Conservation (phyloP, 2,113 vertebrate genomes). For the Hemiscyllium ocellatum region DNA sequence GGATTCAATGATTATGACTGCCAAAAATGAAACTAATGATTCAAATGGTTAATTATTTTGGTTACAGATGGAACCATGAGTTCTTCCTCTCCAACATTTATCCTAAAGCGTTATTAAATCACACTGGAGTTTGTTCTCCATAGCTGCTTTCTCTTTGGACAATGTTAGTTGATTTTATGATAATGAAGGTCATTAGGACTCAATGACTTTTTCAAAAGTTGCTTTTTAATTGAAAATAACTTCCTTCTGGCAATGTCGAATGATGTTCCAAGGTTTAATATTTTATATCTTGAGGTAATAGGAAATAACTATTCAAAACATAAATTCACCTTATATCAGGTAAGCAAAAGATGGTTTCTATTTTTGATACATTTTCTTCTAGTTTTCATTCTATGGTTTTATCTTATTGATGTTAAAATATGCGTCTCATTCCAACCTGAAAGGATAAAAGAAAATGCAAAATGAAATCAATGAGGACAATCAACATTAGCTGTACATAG, state of each 20-base stretch:
- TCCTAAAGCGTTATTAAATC: background rate
- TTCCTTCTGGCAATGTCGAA: background rate
- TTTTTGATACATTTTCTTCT: background rate
- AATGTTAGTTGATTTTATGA: background rate
- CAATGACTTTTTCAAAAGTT: background rate
- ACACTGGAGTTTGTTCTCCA: background rate
- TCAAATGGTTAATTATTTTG: background rate
- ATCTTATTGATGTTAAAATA: background rate
- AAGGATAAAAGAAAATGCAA: background rate
- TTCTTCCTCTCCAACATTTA: background rate
- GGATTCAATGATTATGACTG: too few species aligned
- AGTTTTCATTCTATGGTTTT: background rate
- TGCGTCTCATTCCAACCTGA: background rate
- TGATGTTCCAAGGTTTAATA: background rate
- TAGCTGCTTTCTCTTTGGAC: background rate
- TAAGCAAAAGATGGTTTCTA: background rate
- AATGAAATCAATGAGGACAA: background rate
- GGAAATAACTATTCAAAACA: background rate
- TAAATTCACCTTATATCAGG: background rate
- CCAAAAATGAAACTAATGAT: background rate
- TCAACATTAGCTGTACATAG: background rate
- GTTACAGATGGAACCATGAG: background rate
- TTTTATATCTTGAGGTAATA: background rate
- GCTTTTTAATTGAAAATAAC: background rate
- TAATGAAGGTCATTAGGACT: background rate